A percentile compares a stretch with the other conserved stretches of the same genome.
Evolutionary conservation across 53 echinoderm and acorn worm species (phyloP).

Genomic region (Glandiceps talaboti): DNA sequence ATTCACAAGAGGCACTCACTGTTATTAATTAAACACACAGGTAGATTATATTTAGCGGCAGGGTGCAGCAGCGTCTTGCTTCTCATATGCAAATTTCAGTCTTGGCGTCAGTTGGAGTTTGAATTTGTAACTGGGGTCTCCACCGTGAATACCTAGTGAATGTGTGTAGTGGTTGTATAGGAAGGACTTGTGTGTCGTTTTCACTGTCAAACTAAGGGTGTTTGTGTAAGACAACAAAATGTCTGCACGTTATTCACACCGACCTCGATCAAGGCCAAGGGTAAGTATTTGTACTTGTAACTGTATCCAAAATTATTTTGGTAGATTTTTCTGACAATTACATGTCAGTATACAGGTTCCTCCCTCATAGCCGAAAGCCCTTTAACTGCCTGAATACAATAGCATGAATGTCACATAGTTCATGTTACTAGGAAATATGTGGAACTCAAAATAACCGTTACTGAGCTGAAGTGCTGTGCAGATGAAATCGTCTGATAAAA

Average conservation of each 20-base stretch:
- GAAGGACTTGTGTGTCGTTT: not conserved
- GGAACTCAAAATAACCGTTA: no score
- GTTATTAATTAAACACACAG: not conserved
- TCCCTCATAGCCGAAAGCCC: conserved; percentile 8
- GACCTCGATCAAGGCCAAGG: not conserved
- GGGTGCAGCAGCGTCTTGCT: not conserved
- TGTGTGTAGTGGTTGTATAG: not conserved
- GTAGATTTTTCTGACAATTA: not conserved
- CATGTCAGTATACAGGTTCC: conserved; percentile 14
- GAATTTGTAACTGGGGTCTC: not conserved
- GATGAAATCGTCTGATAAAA: no score
- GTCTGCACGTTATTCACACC: not conserved
- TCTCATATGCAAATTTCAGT: not conserved
- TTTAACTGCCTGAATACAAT: not conserved
- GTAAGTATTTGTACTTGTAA: not conserved
- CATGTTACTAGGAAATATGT: not conserved
- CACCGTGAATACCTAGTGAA: not conserved
- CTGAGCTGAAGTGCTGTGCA: no score
- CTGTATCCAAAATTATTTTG: not conserved
- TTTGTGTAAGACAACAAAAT: not conserved
- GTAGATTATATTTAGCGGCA: not conserved
- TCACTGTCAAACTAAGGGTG: not conserved
- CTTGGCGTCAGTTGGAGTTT: not conserved
- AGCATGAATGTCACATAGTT: not conserved
- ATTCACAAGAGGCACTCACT: not conserved